Base-by-base conservation (phyloP, 2,797 vertebrate genomes). In the Malurus leucopterus region DNA sequence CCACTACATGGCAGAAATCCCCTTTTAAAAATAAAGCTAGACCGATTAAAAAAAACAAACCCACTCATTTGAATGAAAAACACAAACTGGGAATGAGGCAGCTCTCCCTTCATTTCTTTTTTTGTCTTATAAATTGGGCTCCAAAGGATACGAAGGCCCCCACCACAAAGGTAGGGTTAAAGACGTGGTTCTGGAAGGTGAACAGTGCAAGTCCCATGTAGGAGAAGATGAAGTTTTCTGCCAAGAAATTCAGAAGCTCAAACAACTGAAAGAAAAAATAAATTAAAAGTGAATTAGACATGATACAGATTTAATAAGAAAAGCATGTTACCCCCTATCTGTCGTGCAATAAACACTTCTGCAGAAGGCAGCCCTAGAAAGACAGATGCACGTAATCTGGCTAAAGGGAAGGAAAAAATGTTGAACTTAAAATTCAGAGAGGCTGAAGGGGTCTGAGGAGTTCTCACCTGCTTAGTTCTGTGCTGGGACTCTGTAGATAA, bases 161-260 rank as follows among this genome's bases (percentile, higher is more conserved):
- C 29, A 99, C 95, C 69, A 99, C 98, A 74, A 99, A 99, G 76
- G 98, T 98, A 54, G 98, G 98, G 86, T 99, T 99, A 86, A 99
- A 99, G 95, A 99, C 76, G 5, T 99, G 99, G 96, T 97, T 99
- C 97, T 99, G 98, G 97, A 99, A 99, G 86, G 99, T 99, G 96
- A 99, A 99, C 71, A 99, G 96, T 15, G 99, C 97, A 92, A 99
- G 96, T 40, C 99, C 99, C 99, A 99, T 99, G 97, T 99, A 99
- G 93, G 99, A 99, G 95, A 99, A 99, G 95, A 99, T 99, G 97
- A 99, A 99, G 96, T 99, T 99, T 97, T 99, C 99, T 47, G 99
- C 99, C 97, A 99, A 97, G 98, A 99, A 99, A 96, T 99, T 99
- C 93, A 99, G 98, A 87, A 99, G 97, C 94, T 99, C 99, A 94